A percentile compares a stretch with the other conserved stretches of the same genome.
Evolutionary conservation across 2,113 vertebrate genomes (phyloP).

Genomic region (Plestiodon gilberti): DNA sequence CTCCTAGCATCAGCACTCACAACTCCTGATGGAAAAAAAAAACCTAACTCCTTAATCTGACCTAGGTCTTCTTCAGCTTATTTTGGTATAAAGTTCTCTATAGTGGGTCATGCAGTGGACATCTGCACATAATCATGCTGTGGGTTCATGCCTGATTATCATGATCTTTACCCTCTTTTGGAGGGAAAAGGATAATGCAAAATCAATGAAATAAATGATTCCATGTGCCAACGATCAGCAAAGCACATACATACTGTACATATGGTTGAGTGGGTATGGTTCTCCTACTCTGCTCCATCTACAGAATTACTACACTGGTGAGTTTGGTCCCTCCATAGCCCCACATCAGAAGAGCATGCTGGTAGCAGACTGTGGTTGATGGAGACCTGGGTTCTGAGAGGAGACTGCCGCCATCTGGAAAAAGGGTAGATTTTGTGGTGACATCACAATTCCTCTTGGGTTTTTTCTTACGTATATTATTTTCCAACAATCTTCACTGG

Average conservation of each 20-base stretch:
- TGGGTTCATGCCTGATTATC: not conserved
- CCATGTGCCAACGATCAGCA: not conserved
- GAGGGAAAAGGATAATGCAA: no score
- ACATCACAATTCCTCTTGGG: not conserved
- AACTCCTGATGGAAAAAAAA: not conserved
- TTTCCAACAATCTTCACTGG: not conserved
- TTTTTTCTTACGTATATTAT: not conserved
- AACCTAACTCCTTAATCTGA: not conserved
- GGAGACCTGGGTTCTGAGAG: not conserved
- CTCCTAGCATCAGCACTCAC: not conserved
- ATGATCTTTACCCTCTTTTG: not conserved
- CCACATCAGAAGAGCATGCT: not conserved
- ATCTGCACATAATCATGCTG: not conserved
- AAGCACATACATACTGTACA: not conserved
- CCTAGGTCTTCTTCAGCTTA: not conserved
- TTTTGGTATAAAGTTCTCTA: not conserved
- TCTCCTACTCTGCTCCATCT: not conserved
- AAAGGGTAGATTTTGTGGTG: not conserved
- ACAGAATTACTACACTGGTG: not conserved
- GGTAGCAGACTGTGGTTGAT: no score
- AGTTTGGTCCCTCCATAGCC: not conserved
- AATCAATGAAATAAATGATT: not conserved
- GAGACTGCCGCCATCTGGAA: not conserved
- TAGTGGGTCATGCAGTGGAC: not conserved
- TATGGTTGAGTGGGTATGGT: not conserved